phyloP scores from a whole-genome alignment of 2,888 invertebrate species.

The Kryphioiulus occultus region DNA sequence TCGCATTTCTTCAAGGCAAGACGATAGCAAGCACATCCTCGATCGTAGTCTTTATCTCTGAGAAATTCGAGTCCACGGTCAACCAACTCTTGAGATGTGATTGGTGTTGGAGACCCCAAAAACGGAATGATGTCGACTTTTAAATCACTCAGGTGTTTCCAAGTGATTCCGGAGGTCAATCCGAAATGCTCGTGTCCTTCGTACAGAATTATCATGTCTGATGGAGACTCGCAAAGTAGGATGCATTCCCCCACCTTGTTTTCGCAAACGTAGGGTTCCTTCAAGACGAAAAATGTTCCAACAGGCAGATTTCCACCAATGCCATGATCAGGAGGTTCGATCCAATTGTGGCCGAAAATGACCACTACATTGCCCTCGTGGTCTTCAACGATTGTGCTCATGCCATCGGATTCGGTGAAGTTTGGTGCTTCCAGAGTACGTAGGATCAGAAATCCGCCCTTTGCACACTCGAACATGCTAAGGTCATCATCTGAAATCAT shows the following conservation, averaged over 20 bases:
- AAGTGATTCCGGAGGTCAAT: neutral
- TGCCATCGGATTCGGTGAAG: neutral
- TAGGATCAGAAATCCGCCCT: neutral
- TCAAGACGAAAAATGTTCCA: neutral
- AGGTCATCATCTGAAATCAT: too few species aligned
- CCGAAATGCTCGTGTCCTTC: too few species aligned
- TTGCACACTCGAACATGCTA: neutral
- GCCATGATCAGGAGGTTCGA: neutral
- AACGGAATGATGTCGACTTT: neutral
- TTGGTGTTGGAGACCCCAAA: neutral
- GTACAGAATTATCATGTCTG: neutral
- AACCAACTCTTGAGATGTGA: neutral
- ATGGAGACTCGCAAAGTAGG: neutral
- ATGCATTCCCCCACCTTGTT: too few species aligned
- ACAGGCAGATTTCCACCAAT: neutral
- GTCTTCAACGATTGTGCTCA: constrained; percentile 13
- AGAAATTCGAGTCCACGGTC: neutral
- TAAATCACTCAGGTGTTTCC: too few species aligned
- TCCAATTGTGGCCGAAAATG: neutral
- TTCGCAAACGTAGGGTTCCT: neutral
- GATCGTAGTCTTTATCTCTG: neutral
- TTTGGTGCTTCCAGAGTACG: neutral
- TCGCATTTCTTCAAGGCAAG: neutral
- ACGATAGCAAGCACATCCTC: neutral
- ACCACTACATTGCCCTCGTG: neutral